Conservation (phyloP, 1,140 invertebrate species). For the Aphaenogaster rudis region DNA sequence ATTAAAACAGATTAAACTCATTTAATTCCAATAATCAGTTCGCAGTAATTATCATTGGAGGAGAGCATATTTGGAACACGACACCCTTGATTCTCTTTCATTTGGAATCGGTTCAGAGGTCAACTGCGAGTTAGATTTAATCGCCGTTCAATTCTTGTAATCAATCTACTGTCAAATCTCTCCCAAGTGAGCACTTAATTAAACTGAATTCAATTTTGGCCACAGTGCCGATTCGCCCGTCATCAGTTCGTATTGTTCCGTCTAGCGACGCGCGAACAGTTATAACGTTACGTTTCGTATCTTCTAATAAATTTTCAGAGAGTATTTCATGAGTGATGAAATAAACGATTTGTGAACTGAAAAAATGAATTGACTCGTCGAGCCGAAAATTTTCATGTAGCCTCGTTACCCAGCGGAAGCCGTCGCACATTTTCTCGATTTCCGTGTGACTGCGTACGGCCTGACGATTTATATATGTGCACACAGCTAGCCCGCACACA, state of each 20-base stretch:
- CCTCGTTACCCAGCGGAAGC: not conserved
- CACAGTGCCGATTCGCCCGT: not conserved
- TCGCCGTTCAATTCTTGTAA: slow-evolving; percentile 52
- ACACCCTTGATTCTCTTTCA: slow-evolving; percentile 36
- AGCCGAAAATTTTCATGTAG: slow-evolving; percentile 35
- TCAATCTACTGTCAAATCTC: slow-evolving; percentile 33
- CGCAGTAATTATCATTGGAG: slow-evolving; percentile 4
- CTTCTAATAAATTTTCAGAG: not conserved
- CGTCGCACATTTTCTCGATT: slow-evolving; percentile 30
- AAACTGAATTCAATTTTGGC: slow-evolving; percentile 52
- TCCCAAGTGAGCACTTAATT: slow-evolving; percentile 48
- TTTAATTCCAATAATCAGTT: slow-evolving; percentile 55
- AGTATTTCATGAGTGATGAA: not conserved
- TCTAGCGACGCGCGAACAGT: not conserved
- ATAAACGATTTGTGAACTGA: slow-evolving; percentile 17
- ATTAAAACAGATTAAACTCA: slow-evolving; percentile 45
- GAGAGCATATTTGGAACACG: slow-evolving; percentile 9
- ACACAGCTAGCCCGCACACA: not conserved
- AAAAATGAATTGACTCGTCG: slow-evolving; percentile 36
- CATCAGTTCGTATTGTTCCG: slow-evolving; percentile 36
- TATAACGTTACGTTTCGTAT: not conserved
- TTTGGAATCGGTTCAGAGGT: slow-evolving; percentile 29
- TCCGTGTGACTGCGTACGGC: slow-evolving; percentile 11
- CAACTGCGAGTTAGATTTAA: slow-evolving; percentile 28
- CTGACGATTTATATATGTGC: slow-evolving; percentile 26